Evolutionary conservation across 2,113 vertebrate species (phyloP).

Genomic region (Callopanchax toddi): DNA sequence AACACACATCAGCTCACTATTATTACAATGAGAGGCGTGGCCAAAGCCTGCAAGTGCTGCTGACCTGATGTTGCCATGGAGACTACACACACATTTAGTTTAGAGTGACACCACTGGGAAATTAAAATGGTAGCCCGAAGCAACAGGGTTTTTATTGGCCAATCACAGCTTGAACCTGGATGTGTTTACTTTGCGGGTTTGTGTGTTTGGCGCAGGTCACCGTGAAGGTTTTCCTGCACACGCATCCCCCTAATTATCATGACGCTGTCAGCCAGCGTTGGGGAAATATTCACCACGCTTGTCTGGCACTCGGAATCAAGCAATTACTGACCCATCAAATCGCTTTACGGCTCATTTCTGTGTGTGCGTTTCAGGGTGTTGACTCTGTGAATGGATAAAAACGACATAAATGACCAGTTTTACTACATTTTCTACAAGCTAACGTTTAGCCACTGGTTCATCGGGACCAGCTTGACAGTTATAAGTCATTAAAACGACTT

Average conservation of each 20-base stretch:
- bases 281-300: constrained; percentile 65
- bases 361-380: constrained; percentile 32
- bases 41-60: constrained; percentile 30
- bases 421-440: constrained; percentile 15
- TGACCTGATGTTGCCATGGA: constrained; percentile 70
- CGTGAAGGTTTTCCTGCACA: constrained; percentile 57
- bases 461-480: background rate
- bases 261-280: constrained; percentile 62
- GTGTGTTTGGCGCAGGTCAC: constrained; percentile 13
- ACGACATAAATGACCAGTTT: constrained; percentile 27
- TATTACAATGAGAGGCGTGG: constrained; percentile 68
- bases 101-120: constrained; percentile 67
- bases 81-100: constrained; percentile 46
- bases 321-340: constrained; percentile 72
- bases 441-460: background rate
- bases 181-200: constrained; percentile 44
- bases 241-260: constrained; percentile 54
- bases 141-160: constrained; percentile 61
- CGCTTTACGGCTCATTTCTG: constrained; percentile 34
- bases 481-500: background rate
- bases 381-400: constrained; percentile 24
- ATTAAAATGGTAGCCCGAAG: constrained; percentile 67
- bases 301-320: constrained; percentile 46
- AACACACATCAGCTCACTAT: constrained; percentile 72
- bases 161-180: constrained; percentile 37